Evolutionary conservation across 2,888 invertebrate species (phyloP).

Genomic region (Campoletis raptor): DNA sequence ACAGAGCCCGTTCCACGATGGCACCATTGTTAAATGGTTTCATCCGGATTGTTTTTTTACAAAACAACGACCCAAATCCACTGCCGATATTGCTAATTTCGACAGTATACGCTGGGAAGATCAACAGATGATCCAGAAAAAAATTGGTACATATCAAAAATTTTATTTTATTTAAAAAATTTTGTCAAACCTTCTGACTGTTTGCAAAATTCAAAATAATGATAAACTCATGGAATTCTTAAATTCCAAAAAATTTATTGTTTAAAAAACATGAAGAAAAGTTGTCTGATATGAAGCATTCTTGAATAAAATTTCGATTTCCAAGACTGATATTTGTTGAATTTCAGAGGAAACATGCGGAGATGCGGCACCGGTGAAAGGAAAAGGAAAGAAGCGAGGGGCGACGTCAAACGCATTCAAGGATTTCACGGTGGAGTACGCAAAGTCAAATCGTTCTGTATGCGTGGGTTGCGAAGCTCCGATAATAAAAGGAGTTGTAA

Average conservation of each 20-base stretch:
- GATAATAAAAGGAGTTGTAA: conserved; percentile 90
- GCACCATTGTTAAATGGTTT: conserved; percentile 95
- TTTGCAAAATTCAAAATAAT: no score
- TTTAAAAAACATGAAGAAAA: no score
- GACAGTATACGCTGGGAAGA: conserved; percentile 93
- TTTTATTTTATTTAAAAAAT: no score
- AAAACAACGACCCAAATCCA: conserved; percentile 90
- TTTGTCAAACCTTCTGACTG: no score
- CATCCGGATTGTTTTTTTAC: conserved; percentile 95
- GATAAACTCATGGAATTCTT: no score
- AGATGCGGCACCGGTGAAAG: conserved; percentile 83
- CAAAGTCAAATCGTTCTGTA: conserved; percentile 92
- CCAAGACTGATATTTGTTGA: neutral
- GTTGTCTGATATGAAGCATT: no score
- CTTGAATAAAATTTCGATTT: no score
- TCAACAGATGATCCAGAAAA: conserved; percentile 91
- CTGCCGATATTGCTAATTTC: conserved; percentile 92
- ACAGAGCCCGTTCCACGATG: conserved; percentile 95
- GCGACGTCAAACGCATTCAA: conserved; percentile 85
- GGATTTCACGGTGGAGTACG: conserved; percentile 93
- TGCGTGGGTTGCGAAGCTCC: conserved; percentile 95
- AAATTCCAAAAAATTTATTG: no score
- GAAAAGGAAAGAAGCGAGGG: conserved; percentile 86
- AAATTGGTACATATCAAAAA: conserved; percentile 87
- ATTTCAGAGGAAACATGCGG: conserved; percentile 67